Evolutionary conservation across 1,140 invertebrate species (phyloP).

Genomic region (Hyposmocoma kahamanoa): DNA sequence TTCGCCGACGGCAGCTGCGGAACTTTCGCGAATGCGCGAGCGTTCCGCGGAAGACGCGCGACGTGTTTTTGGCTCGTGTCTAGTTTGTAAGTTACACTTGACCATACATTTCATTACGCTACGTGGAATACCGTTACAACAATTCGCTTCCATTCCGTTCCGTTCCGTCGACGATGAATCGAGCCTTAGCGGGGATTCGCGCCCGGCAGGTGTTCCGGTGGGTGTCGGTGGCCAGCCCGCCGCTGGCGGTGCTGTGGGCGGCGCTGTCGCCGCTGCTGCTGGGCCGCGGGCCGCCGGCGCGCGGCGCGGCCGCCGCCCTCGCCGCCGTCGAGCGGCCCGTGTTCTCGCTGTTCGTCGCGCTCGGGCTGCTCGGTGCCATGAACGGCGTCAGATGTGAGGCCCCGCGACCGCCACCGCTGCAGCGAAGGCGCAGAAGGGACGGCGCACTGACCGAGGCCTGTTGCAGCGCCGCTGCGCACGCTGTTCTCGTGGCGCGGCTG

Average conservation of each 20-base stretch:
- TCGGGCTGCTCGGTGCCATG: conserved; percentile 43
- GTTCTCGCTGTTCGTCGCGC: conserved; percentile 30
- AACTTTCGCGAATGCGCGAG: no score
- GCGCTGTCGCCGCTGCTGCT: conserved; percentile 31
- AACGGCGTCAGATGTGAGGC: conserved; percentile 45
- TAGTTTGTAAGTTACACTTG: no score
- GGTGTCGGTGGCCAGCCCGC: conserved; percentile 27
- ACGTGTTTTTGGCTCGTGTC: no score
- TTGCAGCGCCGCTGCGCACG: conserved; percentile 30
- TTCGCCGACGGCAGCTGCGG: no score
- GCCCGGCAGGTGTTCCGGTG: conserved; percentile 39
- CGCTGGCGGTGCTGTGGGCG: conserved; percentile 35
- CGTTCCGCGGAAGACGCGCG: no score
- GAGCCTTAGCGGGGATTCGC: no score
- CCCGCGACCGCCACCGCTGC: no score
- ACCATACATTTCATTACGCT: no score
- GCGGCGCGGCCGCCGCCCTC: conserved; percentile 29
- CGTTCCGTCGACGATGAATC: no score
- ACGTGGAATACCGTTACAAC: no score
- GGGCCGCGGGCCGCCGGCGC: conserved; percentile 23
- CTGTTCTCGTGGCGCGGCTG: conserved; percentile 34
- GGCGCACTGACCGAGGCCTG: background rate
- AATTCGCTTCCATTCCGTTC: no score
- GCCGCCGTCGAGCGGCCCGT: conserved; percentile 47
- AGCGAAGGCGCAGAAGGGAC: no score